Base-by-base conservation (phyloP, 2,888 invertebrate species). In the Melanostoma scalare region DNA sequence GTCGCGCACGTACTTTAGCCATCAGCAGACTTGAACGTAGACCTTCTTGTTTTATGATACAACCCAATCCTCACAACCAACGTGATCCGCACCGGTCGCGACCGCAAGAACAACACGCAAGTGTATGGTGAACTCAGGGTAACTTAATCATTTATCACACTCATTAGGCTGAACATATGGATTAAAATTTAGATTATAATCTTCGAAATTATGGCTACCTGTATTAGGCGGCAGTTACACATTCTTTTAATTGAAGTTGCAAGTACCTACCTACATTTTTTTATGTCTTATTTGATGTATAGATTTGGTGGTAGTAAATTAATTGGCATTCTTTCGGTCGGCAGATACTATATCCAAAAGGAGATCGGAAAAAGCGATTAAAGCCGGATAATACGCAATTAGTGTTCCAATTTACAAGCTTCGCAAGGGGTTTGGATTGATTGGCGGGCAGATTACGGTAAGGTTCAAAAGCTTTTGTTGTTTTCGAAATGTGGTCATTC, bases 181-280 rank as follows among this genome's bases (percentile, higher is more conserved):
- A 78, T 78, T 73, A 73, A 46, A 58, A 77, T 77, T 77, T 63
- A 69, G 61, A 42, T 71, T 74, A 56, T 65, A 63, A 77, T 77
- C 77, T 56, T 4, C 31, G 33, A 40, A 46, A 52, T 63, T 58
- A 72, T 78, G 52, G 78, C 78, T 78, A 78, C 78, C 72, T 76
- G 69, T 76, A 40, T 76, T 76, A 31, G 8, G 35, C 10, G 30
- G n/a, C 30, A 56, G n/a, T 65, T 38, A 58, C 20, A 61, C 58
- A 63, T 30, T 38, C 38, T 38, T 36, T 56, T 8, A 58, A 74
- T 33, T 36, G 42, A 44, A 9, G 53, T 31, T 68, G 68, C n/a
- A 4, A 44, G n/a, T 44, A 35, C 20, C 20, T 20, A 20, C 20
- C n/a, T n/a, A 20, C 31, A 33, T 4, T 20, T 60, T 60, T 42